Evolutionary conservation across 2,797 vertebrate genomes (phyloP).

Genomic region (Pteronotus mesoamericanus): DNA sequence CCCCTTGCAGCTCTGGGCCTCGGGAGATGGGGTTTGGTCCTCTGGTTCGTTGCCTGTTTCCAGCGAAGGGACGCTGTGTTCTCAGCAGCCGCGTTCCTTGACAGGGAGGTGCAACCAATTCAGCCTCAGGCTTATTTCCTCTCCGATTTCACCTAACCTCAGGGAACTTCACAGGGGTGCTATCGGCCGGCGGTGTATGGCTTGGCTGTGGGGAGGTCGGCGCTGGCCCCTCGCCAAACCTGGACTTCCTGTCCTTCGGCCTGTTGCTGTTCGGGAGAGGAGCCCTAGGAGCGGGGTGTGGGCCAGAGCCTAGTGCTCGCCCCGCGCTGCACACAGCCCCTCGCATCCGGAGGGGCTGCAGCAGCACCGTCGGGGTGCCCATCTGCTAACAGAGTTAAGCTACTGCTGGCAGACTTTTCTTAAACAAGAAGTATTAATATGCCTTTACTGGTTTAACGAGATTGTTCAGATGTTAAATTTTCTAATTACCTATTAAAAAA

Average conservation of each 20-base stretch:
- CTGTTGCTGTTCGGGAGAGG: background rate
- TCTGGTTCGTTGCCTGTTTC: background rate
- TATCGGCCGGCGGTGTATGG: background rate
- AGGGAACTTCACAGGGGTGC: background rate
- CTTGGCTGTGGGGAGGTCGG: background rate
- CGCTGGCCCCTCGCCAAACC: background rate
- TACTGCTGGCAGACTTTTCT: background rate
- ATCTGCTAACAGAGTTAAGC: background rate
- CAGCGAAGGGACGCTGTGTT: background rate
- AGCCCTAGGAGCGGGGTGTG: background rate
- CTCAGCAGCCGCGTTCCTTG: no score
- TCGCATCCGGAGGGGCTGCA: no score
- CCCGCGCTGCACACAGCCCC: background rate
- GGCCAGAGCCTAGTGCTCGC: background rate
- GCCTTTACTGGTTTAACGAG: background rate
- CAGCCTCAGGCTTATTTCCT: background rate
- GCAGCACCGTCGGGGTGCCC: no score
- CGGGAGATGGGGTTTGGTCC: background rate
- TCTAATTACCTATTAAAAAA: background rate
- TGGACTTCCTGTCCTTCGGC: background rate
- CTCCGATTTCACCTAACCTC: background rate
- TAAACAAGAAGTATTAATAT: background rate
- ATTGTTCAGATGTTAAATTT: conserved; percentile 22
- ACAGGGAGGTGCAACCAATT: background rate
- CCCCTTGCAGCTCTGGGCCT: background rate